Conservation (phyloP, 2,113 vertebrate genomes). For the Malurus alboscapulatus region DNA sequence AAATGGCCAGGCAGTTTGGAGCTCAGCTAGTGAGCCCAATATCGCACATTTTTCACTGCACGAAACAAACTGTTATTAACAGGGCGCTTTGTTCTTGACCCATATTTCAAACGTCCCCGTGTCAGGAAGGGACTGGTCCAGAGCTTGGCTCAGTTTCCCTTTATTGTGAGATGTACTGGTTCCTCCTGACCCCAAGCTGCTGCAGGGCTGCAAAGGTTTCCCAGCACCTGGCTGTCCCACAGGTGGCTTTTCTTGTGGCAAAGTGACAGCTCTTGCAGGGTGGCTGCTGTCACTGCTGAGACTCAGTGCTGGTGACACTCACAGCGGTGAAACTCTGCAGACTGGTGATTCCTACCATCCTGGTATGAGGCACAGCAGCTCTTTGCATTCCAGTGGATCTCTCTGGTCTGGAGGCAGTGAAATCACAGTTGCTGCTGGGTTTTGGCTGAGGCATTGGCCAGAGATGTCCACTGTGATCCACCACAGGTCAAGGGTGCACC, state of each 20-base stretch:
- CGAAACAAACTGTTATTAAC: not conserved
- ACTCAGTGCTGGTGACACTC: not conserved
- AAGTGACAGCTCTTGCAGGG: not conserved
- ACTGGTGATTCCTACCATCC: not conserved
- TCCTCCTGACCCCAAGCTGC: not conserved
- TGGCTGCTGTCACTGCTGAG: not conserved
- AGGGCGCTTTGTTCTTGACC: constrained; percentile 38
- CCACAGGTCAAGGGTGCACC: not conserved
- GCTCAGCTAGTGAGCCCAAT: constrained; percentile 2
- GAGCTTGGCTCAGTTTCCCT: constrained; percentile 20
- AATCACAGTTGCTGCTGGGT: not conserved
- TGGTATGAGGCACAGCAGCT: not conserved
- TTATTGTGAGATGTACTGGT: not conserved
- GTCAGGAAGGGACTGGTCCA: not conserved
- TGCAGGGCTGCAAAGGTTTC: not conserved
- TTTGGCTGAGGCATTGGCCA: not conserved
- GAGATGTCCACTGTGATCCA: accelerated
- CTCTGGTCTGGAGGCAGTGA: not conserved
- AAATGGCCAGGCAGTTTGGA: constrained; percentile 31
- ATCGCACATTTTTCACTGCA: not conserved
- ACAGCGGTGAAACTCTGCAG: not conserved
- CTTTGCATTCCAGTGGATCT: not conserved
- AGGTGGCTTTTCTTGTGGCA: not conserved
- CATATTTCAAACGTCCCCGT: constrained; percentile 3
- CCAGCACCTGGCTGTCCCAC: not conserved